Base-by-base conservation (phyloP, 2,888 invertebrate species). In the Euphydryas editha region DNA sequence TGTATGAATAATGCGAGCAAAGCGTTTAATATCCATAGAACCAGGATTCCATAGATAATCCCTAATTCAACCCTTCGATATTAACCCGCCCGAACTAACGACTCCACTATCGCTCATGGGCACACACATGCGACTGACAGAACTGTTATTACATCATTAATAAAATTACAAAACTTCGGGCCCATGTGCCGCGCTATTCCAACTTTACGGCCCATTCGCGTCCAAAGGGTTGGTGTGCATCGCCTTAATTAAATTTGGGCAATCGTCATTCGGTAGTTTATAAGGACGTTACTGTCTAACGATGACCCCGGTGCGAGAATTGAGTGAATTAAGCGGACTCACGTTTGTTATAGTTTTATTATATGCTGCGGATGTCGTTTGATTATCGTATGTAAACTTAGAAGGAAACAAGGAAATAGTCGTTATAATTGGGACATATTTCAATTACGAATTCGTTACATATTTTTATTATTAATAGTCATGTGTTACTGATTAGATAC, bases 81-180 rank as follows among this genome's bases (percentile, higher is more conserved):
- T 90, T 90, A 92, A 92, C 92, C 90, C 90, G 90, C 90, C 88
- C 81, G 79, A 82, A 80, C 82, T 91, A 92, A 92, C 91, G 88
- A 86, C 87, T 88, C 74, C 85, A 89, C 92, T 92, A 92, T 92
- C 92, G 92, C 87, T 92, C 91, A 92, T 81, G 83, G 84, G 83
- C 87, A 85, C 87, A 88, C 90, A 90, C 91, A 91, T 92, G 92
- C 88, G 86, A 79, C 81, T 92, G 92, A 92, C 92, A 92, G 87
- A 85, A 86, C 89, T 87, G 92, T 92, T 92, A 92, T 92, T 92
- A 92, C 91, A 84, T 92, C 92, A 92, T 92, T 92, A 92, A 92
- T 92, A 92, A 92, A 92, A 92, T 92, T 92, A 92, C 92, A 92
- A 92, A 92, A 92, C 87, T 91, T 82, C 75, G 80, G 78, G 84